phyloP scores from a whole-genome alignment of 2,888 invertebrate species.

The Heliconius aoede region DNA sequence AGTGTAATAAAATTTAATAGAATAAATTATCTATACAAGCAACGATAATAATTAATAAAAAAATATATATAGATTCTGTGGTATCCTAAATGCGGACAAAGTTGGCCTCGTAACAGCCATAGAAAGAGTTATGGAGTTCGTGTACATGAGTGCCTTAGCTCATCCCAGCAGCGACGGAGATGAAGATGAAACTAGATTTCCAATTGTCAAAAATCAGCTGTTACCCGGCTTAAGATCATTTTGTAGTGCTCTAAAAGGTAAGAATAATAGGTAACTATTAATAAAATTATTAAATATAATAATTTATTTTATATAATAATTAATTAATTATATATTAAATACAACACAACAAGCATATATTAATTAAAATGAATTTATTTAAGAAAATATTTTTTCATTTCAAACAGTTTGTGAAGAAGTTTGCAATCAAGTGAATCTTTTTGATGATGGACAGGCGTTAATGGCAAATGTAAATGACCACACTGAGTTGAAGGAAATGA shows the following conservation, averaged over 20 bases:
- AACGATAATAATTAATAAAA: not conserved
- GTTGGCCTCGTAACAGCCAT: constrained; percentile 93
- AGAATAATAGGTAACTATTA: too few relatives aligned
- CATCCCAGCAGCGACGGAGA: constrained; percentile 91
- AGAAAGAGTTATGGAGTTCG: constrained; percentile 93
- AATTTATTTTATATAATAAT: too few relatives aligned
- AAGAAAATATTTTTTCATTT: not conserved
- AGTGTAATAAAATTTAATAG: not conserved
- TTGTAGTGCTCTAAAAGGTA: constrained; percentile 94
- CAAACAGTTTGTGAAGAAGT: constrained; percentile 92
- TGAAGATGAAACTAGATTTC: constrained; percentile 90
- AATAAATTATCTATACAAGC: not conserved
- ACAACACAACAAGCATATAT: too few relatives aligned
- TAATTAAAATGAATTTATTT: too few relatives aligned
- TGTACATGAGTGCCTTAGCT: constrained; percentile 95
- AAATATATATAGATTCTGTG: constrained; percentile 88
- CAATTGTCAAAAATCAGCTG: constrained; percentile 92
- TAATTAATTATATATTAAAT: too few relatives aligned
- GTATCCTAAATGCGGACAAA: constrained; percentile 90
- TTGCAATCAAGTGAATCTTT: constrained; percentile 89
- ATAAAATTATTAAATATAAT: not conserved
- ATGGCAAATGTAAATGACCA: constrained; percentile 85
- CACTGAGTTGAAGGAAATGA: constrained; percentile 88
- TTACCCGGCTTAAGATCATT: constrained; percentile 93
- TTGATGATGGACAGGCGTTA: constrained; percentile 87